These are phyloP conservation scores for Sycophila texana DNA, from an alignment of 2,888 invertebrate genomes.

Conservation along the genomic window DNA sequence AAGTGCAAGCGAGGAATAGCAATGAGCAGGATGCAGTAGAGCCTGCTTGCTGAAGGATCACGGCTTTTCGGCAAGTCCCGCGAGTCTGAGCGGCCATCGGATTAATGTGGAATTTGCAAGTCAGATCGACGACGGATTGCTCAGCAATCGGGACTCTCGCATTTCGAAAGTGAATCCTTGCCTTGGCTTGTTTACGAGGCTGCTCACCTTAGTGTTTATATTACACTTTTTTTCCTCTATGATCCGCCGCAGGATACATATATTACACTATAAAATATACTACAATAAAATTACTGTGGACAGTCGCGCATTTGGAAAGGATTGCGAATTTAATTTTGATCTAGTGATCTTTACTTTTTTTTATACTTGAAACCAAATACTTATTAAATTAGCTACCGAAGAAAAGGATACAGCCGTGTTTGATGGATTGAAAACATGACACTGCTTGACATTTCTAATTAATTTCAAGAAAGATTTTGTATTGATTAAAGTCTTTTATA, in stretches of 20 bases:
- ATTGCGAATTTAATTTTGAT: background rate
- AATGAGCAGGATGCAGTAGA: background rate
- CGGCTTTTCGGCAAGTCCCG: too few relatives aligned
- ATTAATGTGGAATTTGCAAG: constrained; percentile 39
- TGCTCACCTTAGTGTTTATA: background rate
- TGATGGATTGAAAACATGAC: too few relatives aligned
- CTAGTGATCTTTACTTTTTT: background rate
- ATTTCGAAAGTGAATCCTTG: constrained; percentile 18
- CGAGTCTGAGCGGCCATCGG: background rate
- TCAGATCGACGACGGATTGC: constrained; percentile 14
- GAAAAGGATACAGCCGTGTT: too few relatives aligned
- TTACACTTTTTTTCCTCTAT: background rate
- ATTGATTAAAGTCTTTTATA: too few relatives aligned
- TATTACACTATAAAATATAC: too few relatives aligned
- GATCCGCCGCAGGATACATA: too few relatives aligned
- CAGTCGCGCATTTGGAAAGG: too few relatives aligned
- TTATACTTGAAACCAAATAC: background rate
- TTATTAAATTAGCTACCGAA: background rate
- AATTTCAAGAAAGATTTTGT: too few relatives aligned
- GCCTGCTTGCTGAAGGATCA: too few relatives aligned
- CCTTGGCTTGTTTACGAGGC: background rate
- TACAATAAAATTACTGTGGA: background rate
- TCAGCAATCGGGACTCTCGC: background rate
- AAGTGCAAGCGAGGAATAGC: background rate
- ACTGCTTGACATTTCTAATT: too few relatives aligned